phyloP scores from a whole-genome alignment of 2,888 invertebrate genomes.

The Lasioglossum marginatum region DNA sequence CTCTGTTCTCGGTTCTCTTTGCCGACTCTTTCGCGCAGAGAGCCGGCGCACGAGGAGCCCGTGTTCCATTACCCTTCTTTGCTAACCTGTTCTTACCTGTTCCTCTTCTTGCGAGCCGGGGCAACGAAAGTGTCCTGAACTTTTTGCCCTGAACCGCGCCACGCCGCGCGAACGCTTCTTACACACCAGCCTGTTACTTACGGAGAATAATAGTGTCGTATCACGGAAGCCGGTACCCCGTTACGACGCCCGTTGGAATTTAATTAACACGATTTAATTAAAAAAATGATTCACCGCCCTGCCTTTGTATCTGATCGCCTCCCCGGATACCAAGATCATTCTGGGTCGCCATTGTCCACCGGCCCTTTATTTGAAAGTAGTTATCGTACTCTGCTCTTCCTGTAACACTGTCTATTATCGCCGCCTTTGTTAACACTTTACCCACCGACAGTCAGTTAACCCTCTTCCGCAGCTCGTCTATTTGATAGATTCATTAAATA shows the following conservation, averaged over 20 bases:
- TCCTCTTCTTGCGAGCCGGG: slow-evolving; percentile 54
- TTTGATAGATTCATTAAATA: background rate
- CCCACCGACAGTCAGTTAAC: background rate
- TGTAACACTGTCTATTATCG: background rate
- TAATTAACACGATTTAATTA: slow-evolving; percentile 51
- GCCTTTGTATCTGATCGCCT: slow-evolving; percentile 35
- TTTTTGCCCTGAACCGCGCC: slow-evolving; percentile 39
- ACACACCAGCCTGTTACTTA: slow-evolving; percentile 16
- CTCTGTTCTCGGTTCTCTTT: background rate
- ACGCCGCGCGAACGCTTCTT: slow-evolving; percentile 28
- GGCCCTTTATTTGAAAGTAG: background rate
- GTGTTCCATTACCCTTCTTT: slow-evolving; percentile 74
- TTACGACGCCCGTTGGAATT: slow-evolving; percentile 20
- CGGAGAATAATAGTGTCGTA: slow-evolving; percentile 59
- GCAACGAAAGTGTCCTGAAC: slow-evolving; percentile 59
- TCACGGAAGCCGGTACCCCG: slow-evolving; percentile 36
- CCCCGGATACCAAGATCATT: background rate
- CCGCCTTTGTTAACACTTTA: background rate
- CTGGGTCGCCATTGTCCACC: slow-evolving; percentile 7
- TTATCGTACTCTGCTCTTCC: background rate
- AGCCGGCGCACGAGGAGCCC: slow-evolving; percentile 63
- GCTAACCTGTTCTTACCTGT: slow-evolving; percentile 69
- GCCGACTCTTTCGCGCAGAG: background rate
- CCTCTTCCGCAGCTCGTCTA: background rate
- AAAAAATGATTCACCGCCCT: slow-evolving; percentile 39